phyloP scores from a whole-genome alignment of 2,113 vertebrate species.

The Xenopus borealis region DNA sequence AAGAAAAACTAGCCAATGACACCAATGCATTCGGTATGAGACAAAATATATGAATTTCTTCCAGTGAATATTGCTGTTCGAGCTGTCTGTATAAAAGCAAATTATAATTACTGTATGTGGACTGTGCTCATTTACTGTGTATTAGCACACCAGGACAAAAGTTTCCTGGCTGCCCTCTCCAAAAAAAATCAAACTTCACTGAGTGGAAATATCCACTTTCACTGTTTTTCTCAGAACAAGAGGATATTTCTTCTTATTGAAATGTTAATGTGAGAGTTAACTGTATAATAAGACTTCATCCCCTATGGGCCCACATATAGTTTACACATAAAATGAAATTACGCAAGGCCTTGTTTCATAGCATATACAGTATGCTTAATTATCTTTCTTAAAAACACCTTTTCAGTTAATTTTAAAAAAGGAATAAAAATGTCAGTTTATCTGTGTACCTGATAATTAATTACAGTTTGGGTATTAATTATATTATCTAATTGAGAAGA shows the following conservation, averaged over 20 bases:
- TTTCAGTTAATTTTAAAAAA: slow-evolving; percentile 75
- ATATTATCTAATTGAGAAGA: slow-evolving; percentile 54
- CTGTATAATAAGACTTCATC: slow-evolving; percentile 61
- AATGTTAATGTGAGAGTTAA: slow-evolving; percentile 65
- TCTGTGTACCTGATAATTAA: slow-evolving; percentile 69
- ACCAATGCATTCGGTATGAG: no score
- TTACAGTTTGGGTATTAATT: slow-evolving; percentile 67
- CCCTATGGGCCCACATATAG: slow-evolving; percentile 68
- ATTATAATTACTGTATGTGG: no score
- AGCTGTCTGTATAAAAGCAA: no score
- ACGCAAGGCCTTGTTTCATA: slow-evolving; percentile 63
- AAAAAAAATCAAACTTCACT: neutral
- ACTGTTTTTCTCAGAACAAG: slow-evolving; percentile 53
- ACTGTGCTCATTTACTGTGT: no score
- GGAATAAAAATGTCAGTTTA: slow-evolving; percentile 64
- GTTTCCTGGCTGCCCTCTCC: no score
- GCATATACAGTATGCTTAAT: slow-evolving; percentile 76
- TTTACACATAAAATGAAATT: slow-evolving; percentile 77
- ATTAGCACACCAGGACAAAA: neutral
- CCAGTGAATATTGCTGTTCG: no score
- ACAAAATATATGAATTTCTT: no score
- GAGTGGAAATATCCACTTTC: slow-evolving; percentile 42
- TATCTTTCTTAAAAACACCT: slow-evolving; percentile 63
- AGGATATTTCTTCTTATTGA: slow-evolving; percentile 59
- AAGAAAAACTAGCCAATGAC: no score